These are phyloP conservation scores for Heterotilapia buettikoferi DNA, from an alignment of 2,113 vertebrate genomes.

Conservation along the genomic window DNA sequence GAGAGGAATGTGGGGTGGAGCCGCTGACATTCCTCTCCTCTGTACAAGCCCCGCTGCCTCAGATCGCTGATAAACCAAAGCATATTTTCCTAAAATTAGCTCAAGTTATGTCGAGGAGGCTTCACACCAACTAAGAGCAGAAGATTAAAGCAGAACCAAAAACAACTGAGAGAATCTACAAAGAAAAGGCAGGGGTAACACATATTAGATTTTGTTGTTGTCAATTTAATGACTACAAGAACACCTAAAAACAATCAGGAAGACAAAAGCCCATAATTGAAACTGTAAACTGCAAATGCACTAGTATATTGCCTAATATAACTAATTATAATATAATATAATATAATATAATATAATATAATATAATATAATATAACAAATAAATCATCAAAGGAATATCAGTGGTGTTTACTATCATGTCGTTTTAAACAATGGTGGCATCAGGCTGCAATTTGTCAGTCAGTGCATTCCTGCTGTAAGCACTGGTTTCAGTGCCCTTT, in stretches of 20 bases:
- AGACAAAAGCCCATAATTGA: not conserved
- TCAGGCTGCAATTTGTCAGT: not conserved
- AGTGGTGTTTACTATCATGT: not conserved
- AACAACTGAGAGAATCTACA: not conserved
- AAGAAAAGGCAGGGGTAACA: not conserved
- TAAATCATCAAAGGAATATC: not conserved
- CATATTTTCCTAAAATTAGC: not conserved
- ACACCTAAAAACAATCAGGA: not conserved
- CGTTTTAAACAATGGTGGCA: not conserved
- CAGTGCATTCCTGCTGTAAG: not conserved
- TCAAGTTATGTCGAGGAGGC: not conserved
- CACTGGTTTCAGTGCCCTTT: not conserved
- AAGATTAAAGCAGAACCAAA: not conserved
- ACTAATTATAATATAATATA: not conserved
- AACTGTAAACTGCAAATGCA: not conserved
- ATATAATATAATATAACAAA: not conserved
- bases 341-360: not conserved
- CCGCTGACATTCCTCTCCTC: not conserved
- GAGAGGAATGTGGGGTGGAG: constrained; percentile 4
- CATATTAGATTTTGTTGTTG: not conserved
- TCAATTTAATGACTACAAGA: not conserved
- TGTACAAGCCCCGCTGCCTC: not conserved
- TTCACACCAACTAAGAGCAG: not conserved
- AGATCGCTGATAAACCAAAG: not conserved
- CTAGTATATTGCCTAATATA: not conserved